Evolutionary conservation across 2,113 vertebrate species (phyloP).

Genomic region (Platanista minor): DNA sequence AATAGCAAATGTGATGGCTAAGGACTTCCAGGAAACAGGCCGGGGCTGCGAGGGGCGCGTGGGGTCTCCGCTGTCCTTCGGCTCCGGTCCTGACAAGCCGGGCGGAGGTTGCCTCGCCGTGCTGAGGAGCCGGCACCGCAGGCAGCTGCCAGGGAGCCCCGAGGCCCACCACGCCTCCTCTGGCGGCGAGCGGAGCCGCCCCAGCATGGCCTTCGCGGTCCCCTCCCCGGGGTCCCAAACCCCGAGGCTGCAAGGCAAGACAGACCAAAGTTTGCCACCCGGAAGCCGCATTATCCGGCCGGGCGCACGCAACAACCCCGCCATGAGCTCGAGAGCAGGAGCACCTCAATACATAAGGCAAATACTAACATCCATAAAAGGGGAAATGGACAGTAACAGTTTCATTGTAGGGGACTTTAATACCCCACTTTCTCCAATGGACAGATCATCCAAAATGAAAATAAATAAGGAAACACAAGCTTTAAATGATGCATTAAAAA

Average conservation of each 20-base stretch:
- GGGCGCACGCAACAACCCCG: accelerated
- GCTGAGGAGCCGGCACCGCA: neutral
- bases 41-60: constrained; percentile 50
- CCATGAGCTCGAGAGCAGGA: neutral
- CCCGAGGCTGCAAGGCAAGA: neutral
- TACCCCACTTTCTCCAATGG: no score
- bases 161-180: neutral
- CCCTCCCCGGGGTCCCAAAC: neutral
- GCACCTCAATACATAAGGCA: no score
- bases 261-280: neutral
- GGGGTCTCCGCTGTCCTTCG: neutral
- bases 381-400: no score
- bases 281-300: accelerated
- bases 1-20: constrained; percentile 88
- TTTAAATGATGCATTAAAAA: no score
- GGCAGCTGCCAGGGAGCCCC: neutral
- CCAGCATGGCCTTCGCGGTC: neutral
- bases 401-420: no score
- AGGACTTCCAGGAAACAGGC: constrained; percentile 95
- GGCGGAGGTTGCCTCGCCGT: neutral
- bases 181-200: neutral
- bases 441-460: no score
- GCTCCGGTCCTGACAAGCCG: accelerated
- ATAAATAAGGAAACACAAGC: no score
- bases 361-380: no score